Base-by-base conservation (phyloP, 2,797 vertebrate genomes). In the Microtus californicus region DNA sequence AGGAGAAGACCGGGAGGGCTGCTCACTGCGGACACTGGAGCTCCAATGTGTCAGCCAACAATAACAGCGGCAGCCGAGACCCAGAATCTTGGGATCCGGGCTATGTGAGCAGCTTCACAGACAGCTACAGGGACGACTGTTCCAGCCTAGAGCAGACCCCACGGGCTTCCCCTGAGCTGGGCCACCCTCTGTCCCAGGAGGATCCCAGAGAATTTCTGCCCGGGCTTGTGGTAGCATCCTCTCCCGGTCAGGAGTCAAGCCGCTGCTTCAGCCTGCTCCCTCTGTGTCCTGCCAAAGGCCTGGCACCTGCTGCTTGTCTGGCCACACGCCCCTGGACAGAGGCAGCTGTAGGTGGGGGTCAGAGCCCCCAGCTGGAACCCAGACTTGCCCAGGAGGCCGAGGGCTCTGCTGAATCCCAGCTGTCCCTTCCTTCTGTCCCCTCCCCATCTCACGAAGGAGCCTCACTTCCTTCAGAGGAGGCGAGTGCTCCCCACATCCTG, bases 11-110 rank as follows among this genome's bases (percentile, higher is more conserved):
- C 1, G 97, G 97, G 82, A 69, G 98, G 97, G 51, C 90, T 0
- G 8, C 95, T 34, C 98, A 87, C 74, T 93, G 96, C 76, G 98
- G 98, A 87, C 99, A 98, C 21, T 99, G 99, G 99, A 98, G 98
- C 69, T 98, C 99, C 27, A 99, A 99, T 90, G 98, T 98, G 91
- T 99, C 99, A 0, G 99, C 99, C 91, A 99, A 99, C 94, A 99
- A 99, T 97, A 99, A 98, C 97, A 98, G 98, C 0, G 51, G 96
- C 29, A 96, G 98, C 54, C 95, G 96, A 0, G 81, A 56, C 1
- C 86, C 93, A 0, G 96, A 81, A 4, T n/a, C 93, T 56, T 97
- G 97, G 97, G 94, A 31, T 9, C 37, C 63, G 0, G 85, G 76
- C 54, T 79, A 87, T 0, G 93, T 87, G 65, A 85, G 89, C n/a